Conservation (phyloP, 23 tunicate species). For the Diplosoma virens region DNA sequence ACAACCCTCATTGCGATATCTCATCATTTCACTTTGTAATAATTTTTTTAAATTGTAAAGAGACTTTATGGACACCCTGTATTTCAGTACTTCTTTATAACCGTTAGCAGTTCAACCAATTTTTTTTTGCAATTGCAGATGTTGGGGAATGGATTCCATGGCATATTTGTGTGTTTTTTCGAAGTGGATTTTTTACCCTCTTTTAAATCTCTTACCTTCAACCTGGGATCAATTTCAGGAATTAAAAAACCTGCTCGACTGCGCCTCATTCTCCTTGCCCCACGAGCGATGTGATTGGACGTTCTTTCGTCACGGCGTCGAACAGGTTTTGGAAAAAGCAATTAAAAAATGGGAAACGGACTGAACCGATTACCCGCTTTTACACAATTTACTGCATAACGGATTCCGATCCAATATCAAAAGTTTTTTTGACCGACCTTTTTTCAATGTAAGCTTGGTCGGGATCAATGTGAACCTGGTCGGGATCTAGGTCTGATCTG, state of each 20-base stretch:
- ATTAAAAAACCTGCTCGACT: not conserved
- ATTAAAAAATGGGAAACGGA: conserved; percentile 4
- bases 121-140: conserved; percentile 1
- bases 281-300: conserved; percentile 21
- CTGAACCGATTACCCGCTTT: not conserved
- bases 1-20: no score
- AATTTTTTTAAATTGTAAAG: no score
- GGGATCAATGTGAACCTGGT: no score
- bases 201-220: not conserved
- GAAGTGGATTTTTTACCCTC: conserved; percentile 22
- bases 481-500: no score
- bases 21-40: no score
- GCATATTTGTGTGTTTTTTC: conserved; percentile 14
- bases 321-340: not conserved
- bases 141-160: conserved; percentile 21
- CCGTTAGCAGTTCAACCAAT: no score
- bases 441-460: no score
- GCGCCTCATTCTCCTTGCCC: not conserved
- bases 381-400: no score
- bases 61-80: no score
- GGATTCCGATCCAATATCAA: no score
- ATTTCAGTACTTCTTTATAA: no score
- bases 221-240: conserved; percentile 2
- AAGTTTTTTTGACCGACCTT: no score
- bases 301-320: not conserved